Conservation (phyloP, 2,113 vertebrate species). For the Pterophyllum scalare region DNA sequence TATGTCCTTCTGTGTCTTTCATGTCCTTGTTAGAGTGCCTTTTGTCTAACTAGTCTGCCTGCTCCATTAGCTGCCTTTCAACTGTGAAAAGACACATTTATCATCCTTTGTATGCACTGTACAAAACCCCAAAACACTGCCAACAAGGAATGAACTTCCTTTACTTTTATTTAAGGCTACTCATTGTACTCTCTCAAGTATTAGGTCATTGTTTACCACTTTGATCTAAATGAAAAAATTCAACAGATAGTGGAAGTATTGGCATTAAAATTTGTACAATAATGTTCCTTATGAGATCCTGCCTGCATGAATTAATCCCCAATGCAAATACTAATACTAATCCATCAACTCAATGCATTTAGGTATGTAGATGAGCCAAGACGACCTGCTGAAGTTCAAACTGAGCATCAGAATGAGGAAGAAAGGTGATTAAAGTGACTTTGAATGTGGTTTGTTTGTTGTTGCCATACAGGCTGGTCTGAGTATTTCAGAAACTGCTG, state of each 20-base stretch:
- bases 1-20: slow-evolving; percentile 60
- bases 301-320: neutral
- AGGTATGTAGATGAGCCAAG: neutral
- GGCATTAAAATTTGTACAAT: neutral
- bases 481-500: neutral
- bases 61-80: slow-evolving; percentile 72
- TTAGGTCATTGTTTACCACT: neutral
- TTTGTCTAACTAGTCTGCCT: slow-evolving; percentile 60
- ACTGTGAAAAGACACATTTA: slow-evolving; percentile 66
- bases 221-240: neutral
- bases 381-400: slow-evolving; percentile 2
- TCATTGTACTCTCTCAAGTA: neutral
- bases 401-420: neutral
- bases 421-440: neutral
- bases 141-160: slow-evolving; percentile 40
- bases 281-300: neutral
- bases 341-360: neutral
- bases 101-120: slow-evolving; percentile 60
- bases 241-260: neutral
- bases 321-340: neutral
- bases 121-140: slow-evolving; percentile 26
- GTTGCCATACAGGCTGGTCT: neutral
- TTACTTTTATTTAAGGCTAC: slow-evolving; percentile 13
- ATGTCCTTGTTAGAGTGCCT: slow-evolving; percentile 61
- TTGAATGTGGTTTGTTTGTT: neutral